phyloP scores from a whole-genome alignment of 2,888 invertebrate genomes.

The Bedellia somnulentella region DNA sequence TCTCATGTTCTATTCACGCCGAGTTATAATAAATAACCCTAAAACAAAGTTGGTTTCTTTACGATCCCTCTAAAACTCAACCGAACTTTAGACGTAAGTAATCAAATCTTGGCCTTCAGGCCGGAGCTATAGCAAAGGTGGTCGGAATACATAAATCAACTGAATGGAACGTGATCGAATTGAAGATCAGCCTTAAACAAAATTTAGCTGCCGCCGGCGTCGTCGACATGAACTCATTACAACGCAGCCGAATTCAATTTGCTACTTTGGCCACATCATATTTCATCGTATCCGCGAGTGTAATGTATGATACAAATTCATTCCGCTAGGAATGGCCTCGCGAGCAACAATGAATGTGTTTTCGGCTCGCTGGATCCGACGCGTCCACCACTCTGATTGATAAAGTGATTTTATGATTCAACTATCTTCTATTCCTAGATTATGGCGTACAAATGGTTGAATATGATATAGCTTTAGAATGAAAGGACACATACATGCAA shows the following conservation, averaged over 20 bases:
- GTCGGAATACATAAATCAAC: conserved; percentile 52
- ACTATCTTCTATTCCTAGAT: too few relatives aligned
- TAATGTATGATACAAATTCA: conserved; percentile 26
- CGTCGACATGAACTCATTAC: conserved; percentile 49
- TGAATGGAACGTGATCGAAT: conserved; percentile 48
- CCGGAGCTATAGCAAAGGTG: conserved; percentile 35
- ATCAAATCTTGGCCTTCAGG: conserved; percentile 40
- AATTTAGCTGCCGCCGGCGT: conserved; percentile 16
- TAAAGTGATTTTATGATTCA: not conserved
- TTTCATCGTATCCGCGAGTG: conserved; percentile 29
- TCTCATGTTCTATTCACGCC: not conserved
- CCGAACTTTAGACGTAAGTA: too few relatives aligned
- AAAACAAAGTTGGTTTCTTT: conserved; percentile 3
- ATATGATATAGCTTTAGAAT: too few relatives aligned
- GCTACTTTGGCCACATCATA: conserved; percentile 38
- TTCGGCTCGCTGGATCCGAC: conserved; percentile 3
- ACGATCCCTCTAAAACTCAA: too few relatives aligned
- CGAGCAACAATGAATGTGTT: conserved; percentile 3
- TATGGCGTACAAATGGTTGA: too few relatives aligned
- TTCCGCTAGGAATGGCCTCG: conserved; percentile 11
- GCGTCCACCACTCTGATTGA: too few relatives aligned
- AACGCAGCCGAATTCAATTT: conserved; percentile 55
- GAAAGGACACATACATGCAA: too few relatives aligned
- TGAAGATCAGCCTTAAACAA: conserved; percentile 46
- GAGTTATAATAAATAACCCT: conserved; percentile 2